Evolutionary conservation across 2,113 vertebrate species (phyloP).

Genomic region (Hemichromis elongatus): DNA sequence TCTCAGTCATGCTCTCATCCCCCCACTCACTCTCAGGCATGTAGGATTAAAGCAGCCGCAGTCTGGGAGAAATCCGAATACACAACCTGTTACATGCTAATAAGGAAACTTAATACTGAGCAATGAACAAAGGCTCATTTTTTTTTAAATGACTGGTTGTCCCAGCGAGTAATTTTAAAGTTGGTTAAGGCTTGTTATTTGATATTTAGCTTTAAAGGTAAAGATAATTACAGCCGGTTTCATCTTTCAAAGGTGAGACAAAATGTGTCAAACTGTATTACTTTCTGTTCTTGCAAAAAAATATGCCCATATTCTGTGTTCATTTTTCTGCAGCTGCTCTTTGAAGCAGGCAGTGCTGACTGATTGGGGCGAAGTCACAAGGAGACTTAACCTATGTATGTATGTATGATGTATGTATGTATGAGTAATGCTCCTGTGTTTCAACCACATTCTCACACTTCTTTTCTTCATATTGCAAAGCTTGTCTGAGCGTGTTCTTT

Average conservation of each 20-base stretch:
- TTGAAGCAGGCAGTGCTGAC: conserved; percentile 31
- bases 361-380: conserved; percentile 18
- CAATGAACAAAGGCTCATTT: neutral
- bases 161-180: neutral
- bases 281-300: neutral
- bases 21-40: conserved; percentile 35
- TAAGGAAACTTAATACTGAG: conserved; percentile 7
- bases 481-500: conserved; percentile 47
- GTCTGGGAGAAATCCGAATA: conserved; percentile 45
- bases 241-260: conserved; percentile 30
- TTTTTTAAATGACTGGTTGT: neutral
- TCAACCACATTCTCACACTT: conserved; percentile 53
- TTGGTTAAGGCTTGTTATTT: neutral
- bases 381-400: neutral
- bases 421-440: conserved; percentile 41
- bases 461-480: conserved; percentile 18
- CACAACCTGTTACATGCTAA: conserved; percentile 46
- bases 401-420: conserved; percentile 15
- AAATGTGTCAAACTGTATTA: neutral
- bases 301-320: neutral
- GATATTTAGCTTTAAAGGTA: neutral
- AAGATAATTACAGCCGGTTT: conserved; percentile 3
- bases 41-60: conserved; percentile 35
- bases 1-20: conserved; percentile 2
- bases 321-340: conserved; percentile 9